Evolutionary conservation across 2,888 invertebrate genomes (phyloP), one percentile per base, ranked within the genome.

Genomic region (Trissolcus brochymenae): DNA sequence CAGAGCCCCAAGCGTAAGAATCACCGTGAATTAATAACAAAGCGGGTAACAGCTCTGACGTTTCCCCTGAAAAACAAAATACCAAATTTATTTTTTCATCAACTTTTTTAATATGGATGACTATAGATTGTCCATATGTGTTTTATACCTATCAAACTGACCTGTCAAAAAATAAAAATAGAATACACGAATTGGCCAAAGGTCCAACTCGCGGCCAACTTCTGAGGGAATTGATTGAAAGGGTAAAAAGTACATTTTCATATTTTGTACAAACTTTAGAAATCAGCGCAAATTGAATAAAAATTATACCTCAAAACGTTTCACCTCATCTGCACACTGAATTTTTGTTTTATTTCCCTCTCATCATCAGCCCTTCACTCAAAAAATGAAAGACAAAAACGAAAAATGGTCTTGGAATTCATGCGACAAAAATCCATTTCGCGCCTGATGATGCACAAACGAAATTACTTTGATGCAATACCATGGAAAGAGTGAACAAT

Each of bases 1-100:
- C 99, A 51, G 98, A 95, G 89, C 97, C 97, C 95, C 98, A 98
- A 88, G 98, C 97, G 90, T 96, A 98, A 25, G 97, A 97, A 90
- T 98, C 98, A 62, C 97, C 98, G 88, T 97, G 97, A 82, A 98
- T 94, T 88, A 96, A 95, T 68, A 98, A 94, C 86, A 98, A 92
- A 68, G 97, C 95, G 76, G 97, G 95, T 84, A 95, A 90, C 80
- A 92, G 91, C 81, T 92, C 92, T 81, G 90, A 89, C 64, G 90
- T 90, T 82, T 87, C 89, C 78, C 90, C 91, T 92, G 90, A 60
- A 91, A 91, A 82, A 66, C 21, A 65, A 67, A 62, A 78, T 61
- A 59, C 19, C 60, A 73, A 70, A 71, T 66, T 74, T 54, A 66
- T 67, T 64, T 62, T 51, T 70, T 13, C 57, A 19, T n/a, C n/a